Base-by-base conservation (phyloP, 2,888 invertebrate species). In the Meghimatium bilineatum region DNA sequence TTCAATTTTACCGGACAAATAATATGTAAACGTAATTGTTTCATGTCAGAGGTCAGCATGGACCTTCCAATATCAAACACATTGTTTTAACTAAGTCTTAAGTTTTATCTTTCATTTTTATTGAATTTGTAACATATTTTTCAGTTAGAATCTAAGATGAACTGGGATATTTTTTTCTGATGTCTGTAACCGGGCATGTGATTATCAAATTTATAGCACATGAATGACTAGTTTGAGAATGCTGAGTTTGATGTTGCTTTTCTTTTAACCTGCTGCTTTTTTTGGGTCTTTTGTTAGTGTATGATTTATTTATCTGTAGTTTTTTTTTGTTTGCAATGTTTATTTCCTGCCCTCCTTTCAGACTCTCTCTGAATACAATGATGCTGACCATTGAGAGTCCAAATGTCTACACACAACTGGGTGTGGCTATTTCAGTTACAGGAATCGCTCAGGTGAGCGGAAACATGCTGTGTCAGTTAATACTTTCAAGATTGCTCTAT, bases 301-400 rank as follows among this genome's bases (percentile, higher is more conserved):
- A 44, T 44, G 44, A 12, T 44, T 38, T 77, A 44, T 63, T 63
- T 78, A 36, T 36, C n/a, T 34, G 26, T 69, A 60, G 67, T 63
- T 52, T 56, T 29, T 75, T 63, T 52, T 56, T 29, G 67, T 76
- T 49, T 56, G 75, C 63, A 52, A 52, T 36, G 52, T 69, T 49
- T 82, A n/a, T 63, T 56, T 72, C 38, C 29, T 81, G 56, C 78
- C 67, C 60, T 84, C 52, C 71, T 87, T 94, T 83, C 92, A 97
- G 98, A 93, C 97, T 99, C 93, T 98, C 98, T 12, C 95, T 99
- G 89, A 99, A 98, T 94, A 98, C 98, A 0, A 98, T 99, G 98
- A 99, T 98, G 1, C 95, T 99, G 81, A 97, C 97, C 94, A 98
- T 99, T 82, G 97, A 98, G 93, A 97, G 97, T 90, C 97, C 97